Conservation (phyloP, 2,888 invertebrate genomes). For the Ceriagrion tenellum region DNA sequence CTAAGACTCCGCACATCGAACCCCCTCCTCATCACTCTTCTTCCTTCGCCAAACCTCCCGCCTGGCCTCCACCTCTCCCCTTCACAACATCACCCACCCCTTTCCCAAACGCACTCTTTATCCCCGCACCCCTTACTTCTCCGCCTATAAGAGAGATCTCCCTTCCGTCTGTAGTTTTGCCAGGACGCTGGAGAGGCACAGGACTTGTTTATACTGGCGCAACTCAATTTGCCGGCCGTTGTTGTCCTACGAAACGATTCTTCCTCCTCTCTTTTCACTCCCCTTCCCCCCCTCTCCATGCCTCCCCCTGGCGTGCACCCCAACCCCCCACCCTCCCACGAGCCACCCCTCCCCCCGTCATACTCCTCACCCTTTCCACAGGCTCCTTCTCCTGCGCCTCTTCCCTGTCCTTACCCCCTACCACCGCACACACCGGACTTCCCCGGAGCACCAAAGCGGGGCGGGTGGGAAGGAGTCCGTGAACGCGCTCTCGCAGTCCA, state of each 20-base stretch:
- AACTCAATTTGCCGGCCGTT: conserved; percentile 66
- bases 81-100: not conserved
- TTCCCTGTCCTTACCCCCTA: not conserved
- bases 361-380: too few relatives aligned
- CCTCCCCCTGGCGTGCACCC: not conserved
- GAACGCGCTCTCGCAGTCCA: not conserved
- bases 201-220: conserved; percentile 64
- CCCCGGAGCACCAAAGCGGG: not conserved
- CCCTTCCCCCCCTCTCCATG: not conserved
- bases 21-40: conserved; percentile 11
- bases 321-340: not conserved
- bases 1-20: conserved; percentile 32
- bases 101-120: not conserved
- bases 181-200: not conserved
- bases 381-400: not conserved
- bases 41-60: not conserved
- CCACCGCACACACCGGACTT: not conserved
- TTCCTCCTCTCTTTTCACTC: conserved; percentile 52
- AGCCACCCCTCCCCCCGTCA: not conserved
- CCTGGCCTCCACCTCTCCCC: not conserved
- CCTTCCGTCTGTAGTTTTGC: conserved; percentile 52
- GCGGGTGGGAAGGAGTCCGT: not conserved
- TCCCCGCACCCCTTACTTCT: not conserved
- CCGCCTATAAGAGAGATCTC: conserved; percentile 33
- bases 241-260: conserved; percentile 67